phyloP scores from a whole-genome alignment of 2,888 invertebrate genomes.

The Cremastobaeus sp. region DNA sequence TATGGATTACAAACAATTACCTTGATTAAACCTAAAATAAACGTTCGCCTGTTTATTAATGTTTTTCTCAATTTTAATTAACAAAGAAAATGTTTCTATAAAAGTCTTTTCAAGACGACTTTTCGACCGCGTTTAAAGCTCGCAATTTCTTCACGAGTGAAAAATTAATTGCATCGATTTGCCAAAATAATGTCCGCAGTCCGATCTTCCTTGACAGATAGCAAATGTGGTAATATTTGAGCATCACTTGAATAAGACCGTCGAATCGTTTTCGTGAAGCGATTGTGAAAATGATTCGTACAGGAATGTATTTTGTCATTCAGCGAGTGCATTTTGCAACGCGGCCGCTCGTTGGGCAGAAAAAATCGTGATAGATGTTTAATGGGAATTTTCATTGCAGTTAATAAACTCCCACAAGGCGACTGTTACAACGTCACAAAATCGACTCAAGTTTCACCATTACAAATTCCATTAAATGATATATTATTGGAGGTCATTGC shows the following conservation, averaged over 20 bases:
- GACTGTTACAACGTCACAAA: conserved; percentile 40
- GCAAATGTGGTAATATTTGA: conserved; percentile 16
- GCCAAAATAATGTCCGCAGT: conserved; percentile 9
- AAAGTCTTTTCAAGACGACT: too few species aligned
- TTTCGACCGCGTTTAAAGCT: too few species aligned
- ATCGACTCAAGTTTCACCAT: conserved; percentile 44
- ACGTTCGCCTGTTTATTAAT: too few species aligned
- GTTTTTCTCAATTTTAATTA: too few species aligned
- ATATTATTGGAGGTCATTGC: conserved; percentile 32
- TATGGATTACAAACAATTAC: too few species aligned
- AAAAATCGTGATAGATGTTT: conserved; percentile 39
- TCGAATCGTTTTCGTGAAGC: conserved; percentile 26
- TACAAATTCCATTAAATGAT: conserved; percentile 41
- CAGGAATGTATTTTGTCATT: conserved; percentile 32
- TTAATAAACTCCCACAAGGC: conserved; percentile 47
- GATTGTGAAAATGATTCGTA: conserved; percentile 31
- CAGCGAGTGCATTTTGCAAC: conserved; percentile 34
- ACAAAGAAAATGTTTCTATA: too few species aligned
- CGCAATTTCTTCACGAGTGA: background rate
- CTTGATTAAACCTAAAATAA: too few species aligned
- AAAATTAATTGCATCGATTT: conserved; percentile 22
- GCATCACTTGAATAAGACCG: conserved; percentile 16
- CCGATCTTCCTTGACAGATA: conserved; percentile 1
- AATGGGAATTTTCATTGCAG: conserved; percentile 40
- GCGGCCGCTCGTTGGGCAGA: conserved; percentile 13